A percentile compares a stretch with the other conserved stretches of the same genome.
Conservation (phyloP, 2,888 invertebrate genomes). For the Mesochorus sp. region DNA sequence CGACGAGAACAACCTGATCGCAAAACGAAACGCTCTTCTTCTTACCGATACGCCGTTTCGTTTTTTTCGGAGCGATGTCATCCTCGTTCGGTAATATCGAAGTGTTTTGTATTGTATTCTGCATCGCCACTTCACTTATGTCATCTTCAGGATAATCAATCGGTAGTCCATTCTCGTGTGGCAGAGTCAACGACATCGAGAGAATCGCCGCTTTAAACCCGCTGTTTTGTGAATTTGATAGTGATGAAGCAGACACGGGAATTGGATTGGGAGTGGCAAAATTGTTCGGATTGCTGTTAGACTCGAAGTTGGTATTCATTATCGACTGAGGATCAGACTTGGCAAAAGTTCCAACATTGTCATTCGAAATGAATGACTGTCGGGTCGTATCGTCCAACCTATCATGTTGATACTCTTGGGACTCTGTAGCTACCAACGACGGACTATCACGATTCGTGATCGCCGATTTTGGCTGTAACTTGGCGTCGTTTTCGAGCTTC, state of each 20-base stretch:
- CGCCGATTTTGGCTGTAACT: conserved; percentile 63
- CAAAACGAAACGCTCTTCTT: conserved; percentile 97
- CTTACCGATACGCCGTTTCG: conserved; percentile 84
- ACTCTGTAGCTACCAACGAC: conserved; percentile 64
- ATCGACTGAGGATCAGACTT: conserved; percentile 60
- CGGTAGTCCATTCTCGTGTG: conserved; percentile 83
- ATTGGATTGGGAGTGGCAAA: conserved; percentile 56
- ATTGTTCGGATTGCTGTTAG: conserved; percentile 72
- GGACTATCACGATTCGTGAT: conserved; percentile 52
- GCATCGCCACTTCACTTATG: conserved; percentile 80
- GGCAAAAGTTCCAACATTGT: conserved; percentile 52
- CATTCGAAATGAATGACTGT: conserved; percentile 43
- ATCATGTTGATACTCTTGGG: conserved; percentile 55
- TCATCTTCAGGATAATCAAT: conserved; percentile 79
- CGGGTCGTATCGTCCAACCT: conserved; percentile 33
- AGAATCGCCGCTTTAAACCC: conserved; percentile 77
- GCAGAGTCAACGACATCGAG: conserved; percentile 81
- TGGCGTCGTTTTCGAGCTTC: conserved; percentile 74
- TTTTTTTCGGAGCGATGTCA: conserved; percentile 82
- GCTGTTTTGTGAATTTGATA: conserved; percentile 63
- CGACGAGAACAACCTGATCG: conserved; percentile 95
- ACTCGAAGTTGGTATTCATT: conserved; percentile 68
- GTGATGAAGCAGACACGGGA: conserved; percentile 25
- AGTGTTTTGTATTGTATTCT: conserved; percentile 80
- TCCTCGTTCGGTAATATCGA: conserved; percentile 79